These are phyloP conservation scores for Coracopsis vasa DNA, from an alignment of 2,113 vertebrate species.

Conservation along the genomic window DNA sequence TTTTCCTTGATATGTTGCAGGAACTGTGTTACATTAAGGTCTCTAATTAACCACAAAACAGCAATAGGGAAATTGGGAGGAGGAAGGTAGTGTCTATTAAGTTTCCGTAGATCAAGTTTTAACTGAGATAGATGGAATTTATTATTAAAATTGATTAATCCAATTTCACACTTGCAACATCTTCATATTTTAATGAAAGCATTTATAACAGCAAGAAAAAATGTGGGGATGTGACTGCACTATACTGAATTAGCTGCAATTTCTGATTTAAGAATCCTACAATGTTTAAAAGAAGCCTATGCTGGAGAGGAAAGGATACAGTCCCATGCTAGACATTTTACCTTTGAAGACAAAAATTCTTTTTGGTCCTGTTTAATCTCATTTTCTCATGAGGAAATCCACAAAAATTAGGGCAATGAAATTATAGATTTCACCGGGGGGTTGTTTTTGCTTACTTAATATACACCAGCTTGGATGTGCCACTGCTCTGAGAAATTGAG, in stretches of 20 bases:
- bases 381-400: neutral
- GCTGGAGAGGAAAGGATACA: neutral
- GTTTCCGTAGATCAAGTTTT: conserved; percentile 22
- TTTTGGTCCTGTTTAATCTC: neutral
- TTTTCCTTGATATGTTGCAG: neutral
- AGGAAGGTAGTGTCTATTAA: neutral
- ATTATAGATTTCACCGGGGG: neutral
- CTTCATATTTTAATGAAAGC: conserved; percentile 13
- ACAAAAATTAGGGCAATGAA: neutral
- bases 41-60: conserved; percentile 11
- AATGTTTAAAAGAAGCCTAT: neutral
- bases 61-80: neutral
- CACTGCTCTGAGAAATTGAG: neutral
- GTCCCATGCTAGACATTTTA: neutral
- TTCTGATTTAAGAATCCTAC: neutral
- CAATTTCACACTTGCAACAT: neutral
- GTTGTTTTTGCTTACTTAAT: neutral
- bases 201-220: conserved; percentile 11
- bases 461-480: neutral
- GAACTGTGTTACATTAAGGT: neutral
- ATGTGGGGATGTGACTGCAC: neutral
- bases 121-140: conserved; percentile 19
- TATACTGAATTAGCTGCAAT: neutral
- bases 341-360: neutral
- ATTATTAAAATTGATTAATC: conserved; percentile 41